Evolutionary conservation across 2,113 vertebrate genomes (phyloP).

Genomic region (Albula glossodonta): DNA sequence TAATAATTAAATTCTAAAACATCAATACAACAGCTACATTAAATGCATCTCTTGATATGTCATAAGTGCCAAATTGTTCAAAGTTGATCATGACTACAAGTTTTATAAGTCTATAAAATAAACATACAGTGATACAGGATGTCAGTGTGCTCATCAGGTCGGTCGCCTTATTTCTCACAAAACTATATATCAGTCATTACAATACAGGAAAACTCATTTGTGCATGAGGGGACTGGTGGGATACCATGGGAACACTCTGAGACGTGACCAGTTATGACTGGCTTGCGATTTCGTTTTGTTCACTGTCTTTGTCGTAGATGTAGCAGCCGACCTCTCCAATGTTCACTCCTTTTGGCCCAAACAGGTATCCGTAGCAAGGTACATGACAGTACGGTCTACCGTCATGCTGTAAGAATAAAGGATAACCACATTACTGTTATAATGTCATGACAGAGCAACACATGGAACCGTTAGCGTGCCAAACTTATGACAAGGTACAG

Average conservation of each 20-base stretch:
- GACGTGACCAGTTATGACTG: constrained; percentile 29
- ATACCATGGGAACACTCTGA: neutral
- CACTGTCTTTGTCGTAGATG: constrained; percentile 58
- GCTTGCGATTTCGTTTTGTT: constrained; percentile 40
- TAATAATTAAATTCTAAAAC: neutral
- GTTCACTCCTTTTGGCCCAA: constrained; percentile 76
- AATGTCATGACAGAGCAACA: neutral
- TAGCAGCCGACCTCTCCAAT: constrained; percentile 74
- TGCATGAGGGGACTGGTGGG: neutral
- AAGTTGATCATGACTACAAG: neutral
- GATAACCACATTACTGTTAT: neutral
- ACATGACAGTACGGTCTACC: constrained; percentile 71
- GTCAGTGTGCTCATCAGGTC: neutral
- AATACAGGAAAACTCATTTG: neutral
- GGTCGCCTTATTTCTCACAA: neutral
- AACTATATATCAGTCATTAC: neutral
- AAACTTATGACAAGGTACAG: no score
- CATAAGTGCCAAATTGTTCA: neutral
- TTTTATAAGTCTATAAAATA: constrained; percentile 18
- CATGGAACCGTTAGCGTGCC: neutral
- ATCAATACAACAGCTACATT: neutral
- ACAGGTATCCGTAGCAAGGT: constrained; percentile 73
- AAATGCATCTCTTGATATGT: neutral
- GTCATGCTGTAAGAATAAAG: constrained; percentile 59
- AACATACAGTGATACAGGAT: neutral